Conservation (phyloP, 2,113 vertebrate species). For the Guaruba guarouba region DNA sequence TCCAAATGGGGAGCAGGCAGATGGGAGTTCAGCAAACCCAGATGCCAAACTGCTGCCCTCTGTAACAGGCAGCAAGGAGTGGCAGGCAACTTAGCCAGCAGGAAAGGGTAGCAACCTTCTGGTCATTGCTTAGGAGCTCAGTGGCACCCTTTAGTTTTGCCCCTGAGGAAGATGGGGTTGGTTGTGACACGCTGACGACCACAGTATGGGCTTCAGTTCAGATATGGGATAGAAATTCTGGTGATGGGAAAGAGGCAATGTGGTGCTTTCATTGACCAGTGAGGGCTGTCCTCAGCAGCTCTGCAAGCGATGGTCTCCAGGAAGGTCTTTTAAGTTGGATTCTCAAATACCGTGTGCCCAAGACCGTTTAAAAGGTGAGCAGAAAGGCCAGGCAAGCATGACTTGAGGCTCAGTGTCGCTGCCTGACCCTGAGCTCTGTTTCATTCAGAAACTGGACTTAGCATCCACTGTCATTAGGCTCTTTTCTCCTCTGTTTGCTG, state of each 20-base stretch:
- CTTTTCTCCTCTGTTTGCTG: background rate
- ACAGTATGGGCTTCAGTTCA: background rate
- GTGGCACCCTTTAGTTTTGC: background rate
- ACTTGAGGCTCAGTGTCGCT: background rate
- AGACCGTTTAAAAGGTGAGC: background rate
- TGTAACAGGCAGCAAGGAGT: background rate
- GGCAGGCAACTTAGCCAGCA: background rate
- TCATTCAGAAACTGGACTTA: background rate
- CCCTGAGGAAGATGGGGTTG: background rate
- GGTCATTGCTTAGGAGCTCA: background rate
- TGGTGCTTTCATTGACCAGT: background rate
- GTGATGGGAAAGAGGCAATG: background rate
- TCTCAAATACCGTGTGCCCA: background rate
- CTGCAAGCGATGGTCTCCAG: background rate
- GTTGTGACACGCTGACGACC: background rate
- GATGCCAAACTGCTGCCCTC: background rate
- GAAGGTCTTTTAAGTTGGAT: background rate
- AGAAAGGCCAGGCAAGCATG: background rate
- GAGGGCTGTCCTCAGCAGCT: background rate
- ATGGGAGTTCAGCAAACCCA: background rate
- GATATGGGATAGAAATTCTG: background rate
- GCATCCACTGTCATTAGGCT: background rate
- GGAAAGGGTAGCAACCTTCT: background rate
- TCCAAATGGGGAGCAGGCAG: background rate
- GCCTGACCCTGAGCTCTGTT: background rate